Base-by-base conservation (phyloP, 1,140 invertebrate species). In the Drepana arcuata region DNA sequence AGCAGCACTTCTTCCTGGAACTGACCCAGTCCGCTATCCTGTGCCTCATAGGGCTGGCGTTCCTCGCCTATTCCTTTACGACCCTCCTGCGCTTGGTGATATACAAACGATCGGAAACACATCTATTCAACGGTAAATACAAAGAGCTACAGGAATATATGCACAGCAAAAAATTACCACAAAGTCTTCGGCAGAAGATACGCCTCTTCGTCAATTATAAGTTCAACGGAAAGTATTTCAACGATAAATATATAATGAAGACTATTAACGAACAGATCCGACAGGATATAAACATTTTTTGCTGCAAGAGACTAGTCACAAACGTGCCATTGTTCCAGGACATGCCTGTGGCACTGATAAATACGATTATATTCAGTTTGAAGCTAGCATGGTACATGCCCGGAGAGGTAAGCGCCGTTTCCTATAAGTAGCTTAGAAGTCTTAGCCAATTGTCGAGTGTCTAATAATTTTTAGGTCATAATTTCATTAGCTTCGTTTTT, bases 221-320 rank as follows among this genome's bases (percentile, higher is more conserved):
- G 29, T 68, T 55, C 26, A 51, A 52, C 16, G 55, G 48, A 2
- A 39, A 47, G 6, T 64, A 52, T 16, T 64, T 59, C 24, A 61
- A 64, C 31, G 58, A 64, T 27, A 37, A 37, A 6, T 34, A 33
- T 13, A 64, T 68, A 13, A 13, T 57, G 39, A 48, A 47, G 16
- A 68, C 64, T 2, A 57, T 68, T 1, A 64, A 64, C 11, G 55
- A 64, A 37, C 64, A 68, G 27, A 59, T 68, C n/a, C 53, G 54
- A 21, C 57, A 68, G 24, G 64, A 68, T 18, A 62, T 68, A 7
- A 68, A 62, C 38, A 57, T 68, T 57, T 38, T 53, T 38, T 38
- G 44, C 16, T 68, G 64, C 26, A 54, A 54, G 41, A 23, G 33
- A 5, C 35, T 64, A 10, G 49, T 68, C 5, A 34, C 42, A 12